Evolutionary conservation across 2,888 invertebrate genomes (phyloP).

Genomic region (Andrena marginata): DNA sequence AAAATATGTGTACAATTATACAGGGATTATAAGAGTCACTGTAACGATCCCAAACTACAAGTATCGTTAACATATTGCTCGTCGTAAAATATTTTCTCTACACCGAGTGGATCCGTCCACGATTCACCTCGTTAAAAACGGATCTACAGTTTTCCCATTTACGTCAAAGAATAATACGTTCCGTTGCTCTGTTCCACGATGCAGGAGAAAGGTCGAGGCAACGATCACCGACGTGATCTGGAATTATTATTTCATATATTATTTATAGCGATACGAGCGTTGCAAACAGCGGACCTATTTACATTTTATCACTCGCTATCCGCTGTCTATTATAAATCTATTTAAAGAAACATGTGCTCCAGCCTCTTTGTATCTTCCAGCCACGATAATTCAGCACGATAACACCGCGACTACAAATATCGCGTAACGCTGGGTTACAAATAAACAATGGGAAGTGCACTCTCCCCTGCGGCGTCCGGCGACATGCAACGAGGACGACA

Average conservation of each 20-base stretch:
- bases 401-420: constrained; percentile 19
- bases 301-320: constrained; percentile 15
- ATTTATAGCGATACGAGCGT: too few relatives aligned
- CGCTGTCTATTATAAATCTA: background rate
- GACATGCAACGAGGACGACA: too few relatives aligned
- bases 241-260: background rate
- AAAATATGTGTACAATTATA: background rate
- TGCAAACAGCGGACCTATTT: constrained; percentile 10
- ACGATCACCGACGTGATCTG: background rate
- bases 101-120: background rate
- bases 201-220: background rate
- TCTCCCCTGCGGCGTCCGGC: background rate
- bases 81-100: background rate
- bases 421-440: background rate
- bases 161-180: background rate
- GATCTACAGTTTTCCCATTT: background rate
- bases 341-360: constrained; percentile 26
- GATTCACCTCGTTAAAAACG: constrained; percentile 20
- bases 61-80: background rate
- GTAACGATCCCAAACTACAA: background rate
- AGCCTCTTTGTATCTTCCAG: constrained; percentile 20
- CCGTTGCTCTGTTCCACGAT: background rate
- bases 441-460: constrained; percentile 21
- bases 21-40: background rate
- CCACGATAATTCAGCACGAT: constrained; percentile 20